phyloP scores from a whole-genome alignment of 2,113 vertebrate genomes.

The Pogona vitticeps region DNA sequence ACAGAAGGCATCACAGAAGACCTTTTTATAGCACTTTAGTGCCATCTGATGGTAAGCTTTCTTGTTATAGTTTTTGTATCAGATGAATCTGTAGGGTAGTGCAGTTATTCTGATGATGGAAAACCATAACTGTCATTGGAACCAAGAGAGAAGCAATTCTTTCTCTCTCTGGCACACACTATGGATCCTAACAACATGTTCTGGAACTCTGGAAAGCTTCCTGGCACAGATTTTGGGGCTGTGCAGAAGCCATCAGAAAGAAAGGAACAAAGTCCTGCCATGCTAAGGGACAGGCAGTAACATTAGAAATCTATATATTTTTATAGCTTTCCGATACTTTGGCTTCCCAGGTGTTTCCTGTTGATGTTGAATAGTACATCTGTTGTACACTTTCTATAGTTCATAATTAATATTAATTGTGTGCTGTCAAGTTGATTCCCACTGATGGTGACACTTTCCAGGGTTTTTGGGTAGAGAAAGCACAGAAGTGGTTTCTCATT shows the following conservation, averaged over 20 bases:
- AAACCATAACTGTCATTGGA: not conserved
- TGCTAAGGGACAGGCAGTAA: not conserved
- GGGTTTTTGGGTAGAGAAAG: too few relatives aligned
- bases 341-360: too few relatives aligned
- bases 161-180: too few relatives aligned
- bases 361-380: too few relatives aligned
- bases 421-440: too few relatives aligned
- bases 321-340: too few relatives aligned
- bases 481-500: too few relatives aligned
- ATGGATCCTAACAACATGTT: not conserved
- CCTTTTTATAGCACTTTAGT: slow-evolving; percentile 49
- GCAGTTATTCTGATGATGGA: not conserved
- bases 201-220: not conserved
- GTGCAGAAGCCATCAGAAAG: not conserved
- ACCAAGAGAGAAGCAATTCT: not conserved
- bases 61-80: not conserved
- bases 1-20: not conserved
- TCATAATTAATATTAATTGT: too few relatives aligned
- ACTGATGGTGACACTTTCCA: too few relatives aligned
- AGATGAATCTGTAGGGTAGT: not conserved
- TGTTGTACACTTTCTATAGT: not conserved
- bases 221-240: not conserved
- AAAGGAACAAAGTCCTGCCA: not conserved
- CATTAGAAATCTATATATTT: too few relatives aligned
- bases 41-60: slow-evolving; percentile 76